phyloP scores from a whole-genome alignment of 2,113 vertebrate genomes.

The Melanerpes formicivorus region DNA sequence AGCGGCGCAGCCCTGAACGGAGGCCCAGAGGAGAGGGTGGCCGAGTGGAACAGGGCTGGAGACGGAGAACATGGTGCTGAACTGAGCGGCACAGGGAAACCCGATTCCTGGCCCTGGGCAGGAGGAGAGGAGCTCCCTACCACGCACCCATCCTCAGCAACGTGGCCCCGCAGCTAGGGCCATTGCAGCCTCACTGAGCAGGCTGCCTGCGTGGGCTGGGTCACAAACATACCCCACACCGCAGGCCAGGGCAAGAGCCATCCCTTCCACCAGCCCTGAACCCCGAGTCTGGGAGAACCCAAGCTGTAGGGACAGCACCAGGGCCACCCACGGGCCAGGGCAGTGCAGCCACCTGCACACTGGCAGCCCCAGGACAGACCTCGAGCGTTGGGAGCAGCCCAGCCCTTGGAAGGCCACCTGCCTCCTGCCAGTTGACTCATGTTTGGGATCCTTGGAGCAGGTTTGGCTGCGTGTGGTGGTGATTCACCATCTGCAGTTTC shows the following conservation, averaged over 20 bases:
- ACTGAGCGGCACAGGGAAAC: neutral
- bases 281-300: accelerated
- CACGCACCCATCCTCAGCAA: neutral
- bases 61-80: neutral
- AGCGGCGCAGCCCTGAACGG: neutral
- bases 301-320: accelerated
- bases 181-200: neutral
- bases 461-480: neutral
- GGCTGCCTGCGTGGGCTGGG: neutral
- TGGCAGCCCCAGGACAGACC: neutral
- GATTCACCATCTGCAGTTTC: conserved; percentile 53
- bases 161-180: neutral
- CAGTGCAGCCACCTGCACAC: accelerated
- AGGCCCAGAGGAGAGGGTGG: neutral
- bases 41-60: accelerated
- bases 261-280: neutral
- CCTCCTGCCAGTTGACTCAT: conserved; percentile 41
- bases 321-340: neutral
- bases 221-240: neutral
- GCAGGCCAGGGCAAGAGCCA: neutral
- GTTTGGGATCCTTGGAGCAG: neutral
- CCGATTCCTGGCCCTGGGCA: accelerated
- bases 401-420: neutral
- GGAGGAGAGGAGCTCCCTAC: accelerated
- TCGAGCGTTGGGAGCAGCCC: accelerated